These are phyloP conservation scores for Cerastis rubricosa DNA, from an alignment of 2,888 invertebrate species.

Conservation along the genomic window DNA sequence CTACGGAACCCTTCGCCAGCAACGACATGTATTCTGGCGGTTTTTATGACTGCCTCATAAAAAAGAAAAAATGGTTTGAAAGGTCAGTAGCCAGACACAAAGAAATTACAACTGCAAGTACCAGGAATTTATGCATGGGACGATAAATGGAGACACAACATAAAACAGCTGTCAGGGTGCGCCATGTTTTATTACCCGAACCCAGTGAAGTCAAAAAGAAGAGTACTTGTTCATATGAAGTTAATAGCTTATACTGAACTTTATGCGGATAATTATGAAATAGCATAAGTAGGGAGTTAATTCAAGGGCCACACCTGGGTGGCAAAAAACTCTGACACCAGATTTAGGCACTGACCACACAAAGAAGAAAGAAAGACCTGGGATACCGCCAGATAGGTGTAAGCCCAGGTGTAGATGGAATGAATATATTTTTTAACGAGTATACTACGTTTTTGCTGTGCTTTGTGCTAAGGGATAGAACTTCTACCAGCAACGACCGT, in stretches of 20 bases:
- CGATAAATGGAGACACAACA: constrained; percentile 9
- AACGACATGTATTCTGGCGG: not conserved
- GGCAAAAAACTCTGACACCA: too few species aligned
- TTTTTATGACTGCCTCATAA: constrained; percentile 15
- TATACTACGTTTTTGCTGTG: too few species aligned
- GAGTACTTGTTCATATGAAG: not conserved
- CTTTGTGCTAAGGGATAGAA: too few species aligned
- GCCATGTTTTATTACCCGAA: not conserved
- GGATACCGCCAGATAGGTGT: too few species aligned
- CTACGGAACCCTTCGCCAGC: not conserved
- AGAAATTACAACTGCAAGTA: constrained; percentile 3
- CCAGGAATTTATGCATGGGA: constrained; percentile 10
- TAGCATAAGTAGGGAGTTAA: not conserved
- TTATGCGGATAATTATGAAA: too few species aligned
- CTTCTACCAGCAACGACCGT: too few species aligned
- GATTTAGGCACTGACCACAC: too few species aligned
- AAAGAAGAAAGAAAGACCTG: too few species aligned
- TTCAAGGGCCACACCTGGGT: too few species aligned
- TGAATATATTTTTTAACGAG: too few species aligned
- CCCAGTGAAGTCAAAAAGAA: not conserved
- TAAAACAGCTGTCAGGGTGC: not conserved
- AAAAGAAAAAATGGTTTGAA: constrained; percentile 2
- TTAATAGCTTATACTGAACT: not conserved
- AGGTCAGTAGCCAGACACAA: constrained; percentile 41
- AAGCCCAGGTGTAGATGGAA: too few species aligned